Percentiles rank a stretch among this genome's conserved stretches.
Evolutionary conservation across 2,113 vertebrate species (phyloP).

Genomic region (Eidolon helvum): DNA sequence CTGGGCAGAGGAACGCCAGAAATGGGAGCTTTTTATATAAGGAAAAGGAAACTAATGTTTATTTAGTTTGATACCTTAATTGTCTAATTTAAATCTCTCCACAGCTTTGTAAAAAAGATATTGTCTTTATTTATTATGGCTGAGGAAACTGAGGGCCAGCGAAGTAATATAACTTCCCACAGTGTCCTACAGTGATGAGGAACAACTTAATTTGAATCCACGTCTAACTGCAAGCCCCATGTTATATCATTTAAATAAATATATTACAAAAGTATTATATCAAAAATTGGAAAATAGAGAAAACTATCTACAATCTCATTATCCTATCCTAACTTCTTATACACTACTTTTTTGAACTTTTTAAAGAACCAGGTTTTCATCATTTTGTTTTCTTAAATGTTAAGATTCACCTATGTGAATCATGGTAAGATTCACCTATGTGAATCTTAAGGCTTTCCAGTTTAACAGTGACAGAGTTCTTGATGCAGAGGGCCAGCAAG

Average conservation of each 20-base stretch:
- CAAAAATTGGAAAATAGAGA: conserved; percentile 22
- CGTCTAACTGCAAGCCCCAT: background rate
- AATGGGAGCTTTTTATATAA: background rate
- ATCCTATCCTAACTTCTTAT: background rate
- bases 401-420: background rate
- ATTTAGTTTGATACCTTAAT: background rate
- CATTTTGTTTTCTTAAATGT: conserved; percentile 25
- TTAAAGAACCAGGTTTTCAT: background rate
- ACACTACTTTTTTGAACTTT: background rate
- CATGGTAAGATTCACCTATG: background rate
- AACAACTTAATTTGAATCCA: background rate
- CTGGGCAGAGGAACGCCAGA: background rate
- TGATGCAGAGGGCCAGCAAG: background rate
- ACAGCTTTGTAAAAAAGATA: background rate
- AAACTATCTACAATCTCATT: background rate
- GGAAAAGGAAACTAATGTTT: background rate
- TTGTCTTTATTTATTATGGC: background rate
- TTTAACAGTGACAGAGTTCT: background rate
- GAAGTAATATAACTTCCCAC: background rate
- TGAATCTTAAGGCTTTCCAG: background rate
- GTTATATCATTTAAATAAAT: background rate
- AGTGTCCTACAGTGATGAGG: background rate
- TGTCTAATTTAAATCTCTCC: background rate
- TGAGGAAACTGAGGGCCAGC: background rate
- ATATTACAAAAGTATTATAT: background rate